Percentiles rank a stretch among this genome's conserved stretches.
Evolutionary conservation across 37 sponge, comb jelly and placozoan species (phyloP).

Genomic region (Halichondria panicea): DNA sequence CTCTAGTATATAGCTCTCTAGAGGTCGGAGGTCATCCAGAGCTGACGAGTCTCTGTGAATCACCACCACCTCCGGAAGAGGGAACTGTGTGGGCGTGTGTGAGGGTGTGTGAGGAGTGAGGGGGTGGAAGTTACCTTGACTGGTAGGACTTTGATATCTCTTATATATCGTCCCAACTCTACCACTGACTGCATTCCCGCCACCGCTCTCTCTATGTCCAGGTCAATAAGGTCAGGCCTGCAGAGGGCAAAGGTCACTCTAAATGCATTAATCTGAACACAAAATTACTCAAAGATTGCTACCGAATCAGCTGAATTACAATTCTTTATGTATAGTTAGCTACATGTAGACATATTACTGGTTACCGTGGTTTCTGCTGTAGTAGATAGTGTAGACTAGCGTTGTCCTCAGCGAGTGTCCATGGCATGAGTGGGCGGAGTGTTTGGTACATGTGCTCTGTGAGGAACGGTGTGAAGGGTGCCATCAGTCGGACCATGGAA

Average conservation of each 20-base stretch:
- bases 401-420: slow-evolving; percentile 42
- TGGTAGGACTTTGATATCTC: slow-evolving; percentile 91
- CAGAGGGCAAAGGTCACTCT: too few relatives aligned
- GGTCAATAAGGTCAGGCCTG: slow-evolving; percentile 80
- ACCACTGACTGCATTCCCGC: slow-evolving; percentile 91
- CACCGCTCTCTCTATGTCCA: slow-evolving; percentile 78
- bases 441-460: slow-evolving; percentile 96
- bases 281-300: too few relatives aligned
- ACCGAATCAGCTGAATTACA: too few relatives aligned
- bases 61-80: slow-evolving; percentile 87
- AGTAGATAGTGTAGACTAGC: slow-evolving; percentile 88
- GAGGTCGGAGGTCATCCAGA: slow-evolving; percentile 60
- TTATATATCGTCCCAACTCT: slow-evolving; percentile 84
- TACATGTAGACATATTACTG: background rate
- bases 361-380: slow-evolving; percentile 76
- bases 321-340: too few relatives aligned
- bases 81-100: slow-evolving; percentile 49
- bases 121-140: slow-evolving; percentile 65
- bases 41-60: slow-evolving; percentile 71
- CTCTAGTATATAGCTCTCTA: slow-evolving; percentile 85
- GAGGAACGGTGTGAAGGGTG: slow-evolving; percentile 98
- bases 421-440: slow-evolving; percentile 50
- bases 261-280: too few relatives aligned
- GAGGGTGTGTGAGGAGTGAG: background rate
- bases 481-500: slow-evolving; percentile 92